Evolutionary conservation across 2,113 vertebrate species (phyloP), one percentile per base, ranked within the genome.

Genomic region (Origma solitaria): DNA sequence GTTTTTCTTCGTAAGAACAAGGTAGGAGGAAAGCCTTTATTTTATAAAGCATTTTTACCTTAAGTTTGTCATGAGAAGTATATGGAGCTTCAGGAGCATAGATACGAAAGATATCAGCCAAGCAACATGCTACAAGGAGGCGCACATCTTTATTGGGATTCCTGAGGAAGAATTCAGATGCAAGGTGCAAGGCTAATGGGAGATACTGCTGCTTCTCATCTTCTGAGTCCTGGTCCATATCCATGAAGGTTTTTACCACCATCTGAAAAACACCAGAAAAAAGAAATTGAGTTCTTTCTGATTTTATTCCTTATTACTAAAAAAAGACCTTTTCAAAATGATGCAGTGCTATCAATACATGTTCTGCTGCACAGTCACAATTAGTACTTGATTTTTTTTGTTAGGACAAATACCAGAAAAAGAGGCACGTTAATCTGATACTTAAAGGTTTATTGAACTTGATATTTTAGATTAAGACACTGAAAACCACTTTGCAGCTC

Each of bases 191-290:
- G 37, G 99, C 99, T 95, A 99, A 96, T 58, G 98, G 98, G 60
- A 99, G 98, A 97, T 99, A 99, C 97, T 99, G 99, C 96, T 99
- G 99, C 96, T 99, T 99, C 97, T 99, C 99, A 92, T 99, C 99
- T 97, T 99, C 99, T 3, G 99, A 99, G 97, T 99, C 99, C 98
- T 99, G 99, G 98, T 99, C 99, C 99, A 99, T 99, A 97, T 99
- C 99, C 99, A 99, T 99, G 97, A 99, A 99, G 16, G 99, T 99
- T 98, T 99, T 99, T 75, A 99, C 99, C 97, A 99, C 99, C 99
- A 99, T 99, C 99, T 99, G 95, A 91, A 90, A 95, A 95, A 91
- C 16, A 95, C 4, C 37, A 1, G 2, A 65, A 40, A 17, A 64
- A 72, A 56, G 64, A 7, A n/a, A 58, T 7, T 4, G 24, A 88